phyloP scores from a whole-genome alignment of 2,888 invertebrate species.

The Amphipoea lucens region DNA sequence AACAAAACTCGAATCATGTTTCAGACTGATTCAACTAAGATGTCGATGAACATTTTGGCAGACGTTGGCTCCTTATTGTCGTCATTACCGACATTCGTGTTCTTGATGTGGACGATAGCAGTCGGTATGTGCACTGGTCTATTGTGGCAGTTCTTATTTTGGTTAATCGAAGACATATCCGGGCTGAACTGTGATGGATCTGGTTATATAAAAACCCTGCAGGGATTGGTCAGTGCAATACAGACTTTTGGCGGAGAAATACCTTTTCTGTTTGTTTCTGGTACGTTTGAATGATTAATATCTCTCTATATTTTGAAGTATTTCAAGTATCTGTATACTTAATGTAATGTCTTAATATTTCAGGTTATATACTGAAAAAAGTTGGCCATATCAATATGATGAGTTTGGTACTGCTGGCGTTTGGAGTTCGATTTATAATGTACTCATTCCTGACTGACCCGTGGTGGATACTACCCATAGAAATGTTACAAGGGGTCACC shows the following conservation, averaged over 20 bases:
- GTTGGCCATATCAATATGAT: conserved; percentile 96
- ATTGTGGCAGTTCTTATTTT: conserved; percentile 96
- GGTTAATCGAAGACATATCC: conserved; percentile 94
- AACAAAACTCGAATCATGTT: conserved; percentile 17
- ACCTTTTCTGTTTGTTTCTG: conserved; percentile 96
- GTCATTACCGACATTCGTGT: conserved; percentile 92
- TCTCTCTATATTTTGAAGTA: not conserved
- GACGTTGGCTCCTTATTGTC: conserved; percentile 93
- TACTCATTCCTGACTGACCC: conserved; percentile 95
- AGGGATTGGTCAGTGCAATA: conserved; percentile 93
- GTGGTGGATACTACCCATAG: conserved; percentile 96
- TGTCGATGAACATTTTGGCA: conserved; percentile 92
- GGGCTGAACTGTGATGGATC: conserved; percentile 82
- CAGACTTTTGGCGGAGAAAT: conserved; percentile 96
- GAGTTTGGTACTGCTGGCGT: conserved; percentile 94
- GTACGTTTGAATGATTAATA: conserved; percentile 74
- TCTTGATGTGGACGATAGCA: conserved; percentile 94
- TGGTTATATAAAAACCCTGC: conserved; percentile 92
- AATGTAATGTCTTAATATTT: conserved; percentile 60
- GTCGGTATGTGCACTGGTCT: conserved; percentile 96
- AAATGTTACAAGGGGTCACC: conserved; percentile 96
- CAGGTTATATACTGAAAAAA: conserved; percentile 93
- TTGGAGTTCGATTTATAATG: conserved; percentile 94
- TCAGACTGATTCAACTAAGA: conserved; percentile 91
- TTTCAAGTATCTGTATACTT: not conserved